These are phyloP conservation scores for Cepaea hortensis DNA, from an alignment of 2,888 invertebrate genomes.

Conservation along the genomic window DNA sequence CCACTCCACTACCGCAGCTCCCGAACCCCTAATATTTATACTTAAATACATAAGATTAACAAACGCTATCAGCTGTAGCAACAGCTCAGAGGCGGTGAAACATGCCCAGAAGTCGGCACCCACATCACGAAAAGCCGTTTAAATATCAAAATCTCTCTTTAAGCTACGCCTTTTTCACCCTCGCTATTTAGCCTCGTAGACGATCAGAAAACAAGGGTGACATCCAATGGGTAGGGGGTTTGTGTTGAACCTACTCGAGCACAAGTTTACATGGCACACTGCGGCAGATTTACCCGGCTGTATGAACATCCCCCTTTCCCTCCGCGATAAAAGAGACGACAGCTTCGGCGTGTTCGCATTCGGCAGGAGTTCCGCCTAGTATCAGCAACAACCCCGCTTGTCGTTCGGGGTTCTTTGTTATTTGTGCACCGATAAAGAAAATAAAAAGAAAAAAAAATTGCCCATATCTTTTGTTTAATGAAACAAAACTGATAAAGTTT, in stretches of 20 bases:
- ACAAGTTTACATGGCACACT: neutral
- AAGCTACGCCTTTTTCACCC: neutral
- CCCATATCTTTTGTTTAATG: neutral
- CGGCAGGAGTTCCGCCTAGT: neutral
- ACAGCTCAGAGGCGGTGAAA: too few species aligned
- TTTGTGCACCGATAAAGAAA: neutral
- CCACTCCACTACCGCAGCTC: too few species aligned
- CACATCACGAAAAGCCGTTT: too few species aligned
- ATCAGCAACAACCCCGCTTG: neutral
- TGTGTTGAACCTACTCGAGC: neutral
- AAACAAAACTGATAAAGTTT: neutral
- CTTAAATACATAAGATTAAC: too few species aligned
- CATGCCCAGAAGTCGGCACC: too few species aligned
- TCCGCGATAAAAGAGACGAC: conserved; percentile 4
- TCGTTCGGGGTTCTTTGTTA: neutral
- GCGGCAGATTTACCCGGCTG: neutral
- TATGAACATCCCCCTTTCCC: conserved; percentile 1
- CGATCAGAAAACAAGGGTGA: neutral
- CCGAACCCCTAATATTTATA: too few species aligned
- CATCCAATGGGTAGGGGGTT: conserved; percentile 20
- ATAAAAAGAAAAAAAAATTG: neutral
- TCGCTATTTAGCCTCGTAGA: too few species aligned
- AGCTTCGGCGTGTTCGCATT: neutral
- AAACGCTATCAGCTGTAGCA: too few species aligned
- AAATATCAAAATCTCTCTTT: too few species aligned